Base-by-base conservation (phyloP, 2,797 vertebrate genomes). In the Ctenopoma multispine region DNA sequence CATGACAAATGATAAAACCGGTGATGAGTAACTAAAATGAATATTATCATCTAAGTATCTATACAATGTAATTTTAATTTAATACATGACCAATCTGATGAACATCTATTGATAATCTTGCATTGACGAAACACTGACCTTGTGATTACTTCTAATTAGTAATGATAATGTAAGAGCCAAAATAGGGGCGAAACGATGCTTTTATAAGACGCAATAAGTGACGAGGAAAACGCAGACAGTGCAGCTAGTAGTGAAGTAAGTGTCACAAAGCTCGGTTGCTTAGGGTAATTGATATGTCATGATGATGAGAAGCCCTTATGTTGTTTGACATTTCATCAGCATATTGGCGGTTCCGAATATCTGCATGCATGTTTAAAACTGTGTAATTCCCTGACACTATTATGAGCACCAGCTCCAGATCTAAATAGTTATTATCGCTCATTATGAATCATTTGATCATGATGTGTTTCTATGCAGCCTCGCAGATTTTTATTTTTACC, bases 241-340 rank as follows among this genome's bases (percentile, higher is more conserved):
- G 79, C 68, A 61, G 79, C 84, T 81, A 69, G 72, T 40, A 36
- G 67, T 73, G 71, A 82, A 81, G 72, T 69, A 54, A 70, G 59
- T 66, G 57, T 65, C 80, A 83, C 68, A 82, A 66, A 75, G 77
- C 80, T 81, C 69, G 63, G 46, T 76, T 70, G 55, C 78, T 81
- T 61, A 46, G 63, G 63, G 78, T 85, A 86, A 87, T 87, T 88
- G 76, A 90, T 75, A 83, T 90, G 85, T 87, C 84, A 92, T 31
- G 62, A 81, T 81, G 82, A 89, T 86, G 83, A 87, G 82, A 79
- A 60, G 84, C 72, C 75, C 72, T 87, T 72, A 80, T 85, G 85
- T 70, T 81, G 76, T 85, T 84, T 87, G 83, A 85, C 84, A 81
- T 89, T 83, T 89, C 83, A 83, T 90, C 81, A 88, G 89, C 62